Evolutionary conservation across 2,113 vertebrate genomes (phyloP).

Genomic region (Elgaria multicarinata): DNA sequence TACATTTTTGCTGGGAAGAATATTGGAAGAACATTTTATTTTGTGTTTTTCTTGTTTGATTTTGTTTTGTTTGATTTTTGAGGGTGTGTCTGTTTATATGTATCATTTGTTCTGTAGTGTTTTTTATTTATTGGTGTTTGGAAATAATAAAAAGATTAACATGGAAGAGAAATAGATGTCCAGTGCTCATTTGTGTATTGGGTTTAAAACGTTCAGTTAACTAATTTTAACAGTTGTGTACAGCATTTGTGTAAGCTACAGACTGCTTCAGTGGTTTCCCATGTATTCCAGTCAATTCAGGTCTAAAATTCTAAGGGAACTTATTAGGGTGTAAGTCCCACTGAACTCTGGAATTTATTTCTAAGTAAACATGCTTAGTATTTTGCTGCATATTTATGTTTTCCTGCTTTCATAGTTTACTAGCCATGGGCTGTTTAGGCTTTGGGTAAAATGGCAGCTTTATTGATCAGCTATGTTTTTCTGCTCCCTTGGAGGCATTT

Average conservation of each 20-base stretch:
- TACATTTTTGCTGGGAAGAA: no score
- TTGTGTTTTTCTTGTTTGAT: no score
- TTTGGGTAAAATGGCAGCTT: background rate
- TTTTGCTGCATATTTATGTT: background rate
- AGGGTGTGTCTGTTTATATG: no score
- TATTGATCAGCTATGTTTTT: slow-evolving; percentile 1
- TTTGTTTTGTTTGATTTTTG: no score
- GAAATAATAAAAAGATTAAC: no score
- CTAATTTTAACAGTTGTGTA: background rate
- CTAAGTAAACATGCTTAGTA: background rate
- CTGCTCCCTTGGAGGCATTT: background rate
- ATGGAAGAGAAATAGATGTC: no score
- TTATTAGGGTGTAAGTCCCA: background rate
- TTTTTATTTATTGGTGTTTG: no score
- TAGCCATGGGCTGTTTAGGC: background rate
- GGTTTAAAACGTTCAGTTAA: background rate
- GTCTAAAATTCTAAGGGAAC: background rate
- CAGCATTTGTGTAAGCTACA: background rate
- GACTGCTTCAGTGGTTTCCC: background rate
- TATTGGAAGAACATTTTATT: no score
- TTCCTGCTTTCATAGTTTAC: background rate
- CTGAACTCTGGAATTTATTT: background rate
- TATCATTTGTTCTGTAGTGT: no score
- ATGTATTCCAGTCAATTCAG: background rate
- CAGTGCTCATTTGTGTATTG: background rate